These are phyloP conservation scores for Schizaphis graminum DNA, from an alignment of 2,888 invertebrate genomes.

Conservation along the genomic window DNA sequence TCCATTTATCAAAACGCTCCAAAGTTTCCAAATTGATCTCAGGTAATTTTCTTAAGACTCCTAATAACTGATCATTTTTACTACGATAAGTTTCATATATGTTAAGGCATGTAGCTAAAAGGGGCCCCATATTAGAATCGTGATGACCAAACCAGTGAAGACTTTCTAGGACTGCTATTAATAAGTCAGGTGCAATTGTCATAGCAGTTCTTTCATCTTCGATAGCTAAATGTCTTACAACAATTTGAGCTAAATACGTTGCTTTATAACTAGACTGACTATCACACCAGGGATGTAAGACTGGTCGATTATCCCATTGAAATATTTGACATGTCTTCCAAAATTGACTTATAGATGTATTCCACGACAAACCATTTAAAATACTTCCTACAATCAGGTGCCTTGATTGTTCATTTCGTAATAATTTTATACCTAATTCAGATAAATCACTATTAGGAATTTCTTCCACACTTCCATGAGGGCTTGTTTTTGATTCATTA, in stretches of 20 bases:
- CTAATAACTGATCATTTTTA: slow-evolving; percentile 79
- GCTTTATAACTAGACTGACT: slow-evolving; percentile 86
- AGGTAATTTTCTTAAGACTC: slow-evolving; percentile 84
- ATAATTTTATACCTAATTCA: slow-evolving; percentile 83
- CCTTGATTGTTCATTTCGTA: slow-evolving; percentile 78
- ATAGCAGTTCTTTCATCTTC: slow-evolving; percentile 80
- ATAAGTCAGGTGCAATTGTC: slow-evolving; percentile 74
- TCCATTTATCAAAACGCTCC: slow-evolving; percentile 88
- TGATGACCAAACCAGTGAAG: slow-evolving; percentile 91
- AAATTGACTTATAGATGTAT: slow-evolving; percentile 57
- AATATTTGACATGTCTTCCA: slow-evolving; percentile 58
- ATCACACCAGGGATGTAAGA: slow-evolving; percentile 84
- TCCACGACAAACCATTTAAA: slow-evolving; percentile 63
- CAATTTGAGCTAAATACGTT: slow-evolving; percentile 80
- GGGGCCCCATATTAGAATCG: slow-evolving; percentile 84
- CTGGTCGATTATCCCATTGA: slow-evolving; percentile 72
- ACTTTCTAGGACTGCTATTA: slow-evolving; percentile 81
- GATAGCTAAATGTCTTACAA: slow-evolving; percentile 78
- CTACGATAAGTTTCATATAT: slow-evolving; percentile 88
- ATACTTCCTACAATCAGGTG: slow-evolving; percentile 71
- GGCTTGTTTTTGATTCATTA: slow-evolving; percentile 69
- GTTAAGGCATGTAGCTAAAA: slow-evolving; percentile 75
- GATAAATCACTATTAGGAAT: slow-evolving; percentile 73
- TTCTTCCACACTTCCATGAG: slow-evolving; percentile 63
- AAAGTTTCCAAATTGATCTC: slow-evolving; percentile 85